These are phyloP conservation scores for Galago senegalensis DNA, from an alignment of 2,797 vertebrate genomes.

Conservation along the genomic window DNA sequence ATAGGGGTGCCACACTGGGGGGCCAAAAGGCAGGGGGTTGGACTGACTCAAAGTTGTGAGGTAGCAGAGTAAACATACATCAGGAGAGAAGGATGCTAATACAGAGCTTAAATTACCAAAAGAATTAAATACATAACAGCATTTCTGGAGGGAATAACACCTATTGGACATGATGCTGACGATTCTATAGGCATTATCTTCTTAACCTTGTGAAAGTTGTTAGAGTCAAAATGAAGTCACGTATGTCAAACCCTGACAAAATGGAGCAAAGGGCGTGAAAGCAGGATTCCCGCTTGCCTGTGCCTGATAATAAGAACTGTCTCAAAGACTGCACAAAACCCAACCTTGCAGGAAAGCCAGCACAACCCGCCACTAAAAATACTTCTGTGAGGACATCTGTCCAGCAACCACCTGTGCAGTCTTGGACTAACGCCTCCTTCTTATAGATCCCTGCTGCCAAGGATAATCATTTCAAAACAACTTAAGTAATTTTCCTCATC, in stretches of 20 bases:
- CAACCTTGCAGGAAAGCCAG: not conserved
- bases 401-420: not conserved
- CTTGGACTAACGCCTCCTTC: too few species aligned
- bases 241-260: not conserved
- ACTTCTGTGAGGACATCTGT: not conserved
- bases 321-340: not conserved
- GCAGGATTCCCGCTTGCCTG: too few species aligned
- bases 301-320: not conserved
- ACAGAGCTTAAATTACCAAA: not conserved
- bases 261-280: not conserved
- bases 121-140: not conserved
- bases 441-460: not conserved
- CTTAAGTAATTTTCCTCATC: not conserved
- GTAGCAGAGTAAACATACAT: not conserved
- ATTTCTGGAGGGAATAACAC: not conserved
- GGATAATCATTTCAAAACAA: too few species aligned
- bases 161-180: not conserved
- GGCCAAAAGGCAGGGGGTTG: not conserved
- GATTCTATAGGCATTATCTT: not conserved
- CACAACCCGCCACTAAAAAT: not conserved
- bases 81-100: not conserved
- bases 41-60: not conserved
- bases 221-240: not conserved
- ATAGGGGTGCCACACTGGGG: not conserved
- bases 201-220: not conserved